A percentile compares a stretch with the other conserved stretches of the same genome.
Conservation (phyloP, 2,797 vertebrate species). For the Parauchenoglanis punctatus region DNA sequence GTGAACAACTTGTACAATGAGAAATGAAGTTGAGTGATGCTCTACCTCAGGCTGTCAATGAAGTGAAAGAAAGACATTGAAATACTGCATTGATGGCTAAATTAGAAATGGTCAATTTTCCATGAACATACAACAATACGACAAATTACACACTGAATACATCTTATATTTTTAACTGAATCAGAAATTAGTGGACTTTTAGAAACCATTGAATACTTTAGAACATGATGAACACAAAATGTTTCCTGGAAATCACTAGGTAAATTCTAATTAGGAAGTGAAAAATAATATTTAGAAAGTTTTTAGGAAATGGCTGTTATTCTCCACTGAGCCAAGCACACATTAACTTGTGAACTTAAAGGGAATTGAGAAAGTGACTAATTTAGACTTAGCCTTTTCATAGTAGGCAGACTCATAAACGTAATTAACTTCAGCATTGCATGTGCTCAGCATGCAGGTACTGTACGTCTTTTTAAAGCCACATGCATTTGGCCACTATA, state of each 20-base stretch:
- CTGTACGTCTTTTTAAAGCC: conserved; percentile 18
- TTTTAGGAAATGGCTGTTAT: conserved; percentile 15
- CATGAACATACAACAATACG: background rate
- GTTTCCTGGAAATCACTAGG: background rate
- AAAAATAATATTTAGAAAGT: background rate
- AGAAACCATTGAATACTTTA: background rate
- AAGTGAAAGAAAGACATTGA: background rate
- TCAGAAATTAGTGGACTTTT: background rate
- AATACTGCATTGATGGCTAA: background rate
- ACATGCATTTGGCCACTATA: background rate
- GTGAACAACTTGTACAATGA: background rate
- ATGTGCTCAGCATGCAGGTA: conserved; percentile 4
- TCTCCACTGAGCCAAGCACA: conserved; percentile 23
- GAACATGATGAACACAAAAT: background rate
- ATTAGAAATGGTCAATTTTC: background rate
- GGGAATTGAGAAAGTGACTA: conserved; percentile 40
- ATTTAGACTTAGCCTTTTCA: conserved; percentile 37
- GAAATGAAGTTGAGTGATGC: background rate
- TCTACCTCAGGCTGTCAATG: background rate
- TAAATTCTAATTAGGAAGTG: background rate
- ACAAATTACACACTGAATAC: background rate
- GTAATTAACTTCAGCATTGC: background rate
- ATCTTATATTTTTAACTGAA: background rate
- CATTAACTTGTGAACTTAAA: conserved; percentile 18
- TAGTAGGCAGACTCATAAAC: conserved; percentile 1